A percentile compares a stretch with the other conserved stretches of the same genome.
Conservation (phyloP, 2,113 vertebrate genomes). For the Chaetodon trifascialis region DNA sequence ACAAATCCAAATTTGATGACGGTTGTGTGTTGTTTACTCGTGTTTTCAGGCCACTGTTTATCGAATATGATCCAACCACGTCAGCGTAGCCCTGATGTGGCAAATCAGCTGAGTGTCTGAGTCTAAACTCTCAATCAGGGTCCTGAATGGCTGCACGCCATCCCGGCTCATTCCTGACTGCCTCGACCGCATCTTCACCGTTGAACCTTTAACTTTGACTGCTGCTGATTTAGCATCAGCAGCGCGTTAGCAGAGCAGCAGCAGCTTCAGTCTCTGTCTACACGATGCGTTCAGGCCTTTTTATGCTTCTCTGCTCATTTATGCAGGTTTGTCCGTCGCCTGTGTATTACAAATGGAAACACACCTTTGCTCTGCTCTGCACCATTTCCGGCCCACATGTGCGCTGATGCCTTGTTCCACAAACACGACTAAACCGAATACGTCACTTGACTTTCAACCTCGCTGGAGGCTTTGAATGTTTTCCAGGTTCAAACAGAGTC, state of each 20-base stretch:
- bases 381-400: neutral
- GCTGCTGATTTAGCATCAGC: no score
- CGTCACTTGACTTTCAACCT: constrained; percentile 3
- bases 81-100: neutral
- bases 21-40: neutral
- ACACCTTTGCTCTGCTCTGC: neutral
- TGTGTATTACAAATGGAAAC: constrained; percentile 18
- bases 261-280: no score
- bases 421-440: constrained; percentile 6
- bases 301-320: neutral
- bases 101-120: neutral
- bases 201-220: no score
- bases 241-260: no score
- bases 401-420: neutral
- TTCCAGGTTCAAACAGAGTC: constrained; percentile 7
- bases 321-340: neutral
- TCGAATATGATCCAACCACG: neutral
- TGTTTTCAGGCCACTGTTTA: neutral
- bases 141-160: no score
- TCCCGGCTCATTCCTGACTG: no score
- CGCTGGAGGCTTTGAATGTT: neutral
- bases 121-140: no score
- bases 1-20: neutral
- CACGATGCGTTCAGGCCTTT: neutral
- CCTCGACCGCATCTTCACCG: no score